phyloP scores from a whole-genome alignment of 2,113 vertebrate genomes.

The Mola mola region DNA sequence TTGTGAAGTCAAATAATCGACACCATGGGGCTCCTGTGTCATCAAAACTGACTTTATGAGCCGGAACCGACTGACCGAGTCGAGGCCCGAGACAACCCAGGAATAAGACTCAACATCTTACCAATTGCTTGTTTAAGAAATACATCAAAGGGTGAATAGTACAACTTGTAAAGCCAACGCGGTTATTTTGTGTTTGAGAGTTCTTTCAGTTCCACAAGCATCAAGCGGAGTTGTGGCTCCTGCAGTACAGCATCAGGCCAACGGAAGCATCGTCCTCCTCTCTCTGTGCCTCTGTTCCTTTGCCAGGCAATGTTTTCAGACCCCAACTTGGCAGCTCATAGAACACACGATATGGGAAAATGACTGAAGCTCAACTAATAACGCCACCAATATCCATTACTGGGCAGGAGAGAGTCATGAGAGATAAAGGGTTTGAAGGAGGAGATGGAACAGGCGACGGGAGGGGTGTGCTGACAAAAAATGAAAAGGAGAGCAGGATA shows the following conservation, averaged over 20 bases:
- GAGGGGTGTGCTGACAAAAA: slow-evolving; percentile 27
- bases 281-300: slow-evolving; percentile 21
- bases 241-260: slow-evolving; percentile 23
- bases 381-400: slow-evolving; percentile 76
- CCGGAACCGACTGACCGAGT: too few relatives aligned
- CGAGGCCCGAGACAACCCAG: too few relatives aligned
- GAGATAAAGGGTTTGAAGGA: slow-evolving; percentile 43
- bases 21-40: too few relatives aligned
- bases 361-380: slow-evolving; percentile 78
- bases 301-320: slow-evolving; percentile 48
- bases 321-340: slow-evolving; percentile 59
- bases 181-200: neutral
- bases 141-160: too few relatives aligned
- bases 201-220: neutral
- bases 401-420: slow-evolving; percentile 56
- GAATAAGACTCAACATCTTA: too few relatives aligned
- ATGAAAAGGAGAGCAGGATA: slow-evolving; percentile 46
- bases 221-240: slow-evolving; percentile 2
- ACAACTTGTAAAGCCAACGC: too few relatives aligned
- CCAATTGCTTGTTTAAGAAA: too few relatives aligned
- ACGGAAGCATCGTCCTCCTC: slow-evolving; percentile 20
- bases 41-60: too few relatives aligned
- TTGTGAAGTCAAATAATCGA: too few relatives aligned
- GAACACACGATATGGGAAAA: slow-evolving; percentile 75
- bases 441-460: neutral